Base-by-base conservation (phyloP, 2,888 invertebrate species). In the Melipona beecheii region DNA sequence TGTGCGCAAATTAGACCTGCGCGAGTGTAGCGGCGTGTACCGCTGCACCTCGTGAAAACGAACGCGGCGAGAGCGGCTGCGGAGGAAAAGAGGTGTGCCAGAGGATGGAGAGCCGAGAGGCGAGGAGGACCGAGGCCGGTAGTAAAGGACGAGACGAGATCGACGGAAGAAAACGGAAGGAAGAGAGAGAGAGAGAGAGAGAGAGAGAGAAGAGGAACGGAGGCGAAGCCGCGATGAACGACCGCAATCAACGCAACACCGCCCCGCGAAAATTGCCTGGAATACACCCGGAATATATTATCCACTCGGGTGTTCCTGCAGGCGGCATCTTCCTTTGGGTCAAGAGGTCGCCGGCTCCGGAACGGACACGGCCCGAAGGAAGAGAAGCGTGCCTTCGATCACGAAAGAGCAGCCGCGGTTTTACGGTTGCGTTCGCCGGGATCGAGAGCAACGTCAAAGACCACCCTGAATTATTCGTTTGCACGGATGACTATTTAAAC, bases 191-290 rank as follows among this genome's bases (percentile, higher is more conserved):
- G 52, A 49, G 6, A 24, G 58, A 24, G 54, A 71, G 72, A 50
- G 76, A 62, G 70, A 70, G 72, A 71, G 65, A 74, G 66, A 78
- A 79, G 82, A 78, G 85, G 82, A 82, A 82, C 82, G 85, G 87
- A 87, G 90, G 91, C 86, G 89, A 91, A 87, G 85, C 83, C 79
- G 92, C 93, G 92, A 93, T 93, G 92, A 91, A 93, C 93, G 93
- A 93, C 92, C 91, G 92, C 92, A 93, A 93, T 93, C 93, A 93
- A 91, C 93, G 92, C 93, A 92, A 93, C 92, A 92, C 91, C 90
- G 92, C 90, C 92, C 90, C 86, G 92, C 92, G 91, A 93, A 92
- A 93, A 92, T 93, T 93, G 91, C 93, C 88, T 89, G 87, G 90
- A 91, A 89, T 91, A 92, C 88, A 89, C 89, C 90, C 91, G 89